phyloP scores from a whole-genome alignment of 2,113 vertebrate genomes.

The Pteropus alecto region DNA sequence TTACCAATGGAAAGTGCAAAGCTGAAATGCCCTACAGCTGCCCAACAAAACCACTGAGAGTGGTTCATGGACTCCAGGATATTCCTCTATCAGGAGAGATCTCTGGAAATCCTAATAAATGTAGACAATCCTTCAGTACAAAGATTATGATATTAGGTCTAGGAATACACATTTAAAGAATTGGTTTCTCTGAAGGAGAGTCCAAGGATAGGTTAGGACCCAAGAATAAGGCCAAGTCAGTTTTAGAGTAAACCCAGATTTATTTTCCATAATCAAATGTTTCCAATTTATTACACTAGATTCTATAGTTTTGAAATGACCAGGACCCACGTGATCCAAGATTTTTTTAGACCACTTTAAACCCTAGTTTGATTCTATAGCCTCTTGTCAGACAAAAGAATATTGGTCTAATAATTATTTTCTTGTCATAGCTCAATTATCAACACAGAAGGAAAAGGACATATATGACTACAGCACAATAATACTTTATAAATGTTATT shows the following conservation, averaged over 20 bases:
- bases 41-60: not conserved
- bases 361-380: not conserved
- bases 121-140: not conserved
- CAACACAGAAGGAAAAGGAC: not conserved
- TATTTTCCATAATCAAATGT: slow-evolving; percentile 19
- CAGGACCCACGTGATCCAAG: not conserved
- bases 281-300: not conserved
- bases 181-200: not conserved
- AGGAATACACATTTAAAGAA: not conserved
- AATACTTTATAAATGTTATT: not conserved
- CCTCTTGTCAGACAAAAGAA: not conserved
- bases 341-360: not conserved
- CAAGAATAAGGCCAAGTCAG: not conserved
- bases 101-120: not conserved
- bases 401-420: not conserved
- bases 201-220: not conserved
- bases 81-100: not conserved
- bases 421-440: not conserved
- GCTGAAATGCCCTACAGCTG: not conserved
- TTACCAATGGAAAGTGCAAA: not conserved
- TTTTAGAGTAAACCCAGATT: not conserved
- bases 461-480: not conserved
- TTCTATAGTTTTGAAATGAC: not conserved
- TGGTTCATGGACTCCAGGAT: not conserved
- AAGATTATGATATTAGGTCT: not conserved